A percentile compares a stretch with the other conserved stretches of the same genome.
phyloP scores from a whole-genome alignment of 2,888 invertebrate genomes.

The Epicampocera succincta region DNA sequence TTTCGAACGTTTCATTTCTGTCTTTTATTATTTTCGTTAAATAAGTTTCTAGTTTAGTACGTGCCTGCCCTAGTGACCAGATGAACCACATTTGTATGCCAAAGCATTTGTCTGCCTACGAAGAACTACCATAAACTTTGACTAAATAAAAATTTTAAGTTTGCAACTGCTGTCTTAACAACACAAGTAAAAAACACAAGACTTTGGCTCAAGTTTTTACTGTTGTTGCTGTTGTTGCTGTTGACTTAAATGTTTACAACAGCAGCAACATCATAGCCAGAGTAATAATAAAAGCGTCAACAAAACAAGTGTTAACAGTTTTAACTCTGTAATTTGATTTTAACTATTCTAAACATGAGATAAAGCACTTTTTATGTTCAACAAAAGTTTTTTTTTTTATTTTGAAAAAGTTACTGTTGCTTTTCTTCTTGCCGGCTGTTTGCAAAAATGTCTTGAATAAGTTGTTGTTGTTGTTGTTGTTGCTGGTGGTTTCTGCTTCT shows the following conservation, averaged over 20 bases:
- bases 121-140: constrained; percentile 45
- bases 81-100: constrained; percentile 72
- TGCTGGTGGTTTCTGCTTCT: constrained; percentile 26
- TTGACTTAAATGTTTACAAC: constrained; percentile 48
- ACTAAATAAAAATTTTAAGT: constrained; percentile 28
- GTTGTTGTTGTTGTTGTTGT: background rate
- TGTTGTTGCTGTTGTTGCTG: constrained; percentile 27
- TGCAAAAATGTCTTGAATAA: constrained; percentile 23
- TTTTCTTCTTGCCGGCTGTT: constrained; percentile 2
- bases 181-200: background rate
- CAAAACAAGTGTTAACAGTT: constrained; percentile 69
- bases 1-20: constrained; percentile 35
- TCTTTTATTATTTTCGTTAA: constrained; percentile 33
- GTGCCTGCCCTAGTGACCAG: constrained; percentile 73
- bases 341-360: constrained; percentile 69
- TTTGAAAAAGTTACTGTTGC: constrained; percentile 20
- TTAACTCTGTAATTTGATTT: constrained; percentile 68
- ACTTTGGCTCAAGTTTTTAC: background rate
- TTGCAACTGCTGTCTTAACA: constrained; percentile 28
- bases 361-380: constrained; percentile 39
- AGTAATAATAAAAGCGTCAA: constrained; percentile 67
- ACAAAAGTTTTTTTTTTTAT: constrained; percentile 6
- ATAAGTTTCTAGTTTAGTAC: constrained; percentile 69
- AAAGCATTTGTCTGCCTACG: constrained; percentile 68
- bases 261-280: constrained; percentile 45